phyloP scores from a whole-genome alignment of 2,797 vertebrate species.

The Mareca strepera region DNA sequence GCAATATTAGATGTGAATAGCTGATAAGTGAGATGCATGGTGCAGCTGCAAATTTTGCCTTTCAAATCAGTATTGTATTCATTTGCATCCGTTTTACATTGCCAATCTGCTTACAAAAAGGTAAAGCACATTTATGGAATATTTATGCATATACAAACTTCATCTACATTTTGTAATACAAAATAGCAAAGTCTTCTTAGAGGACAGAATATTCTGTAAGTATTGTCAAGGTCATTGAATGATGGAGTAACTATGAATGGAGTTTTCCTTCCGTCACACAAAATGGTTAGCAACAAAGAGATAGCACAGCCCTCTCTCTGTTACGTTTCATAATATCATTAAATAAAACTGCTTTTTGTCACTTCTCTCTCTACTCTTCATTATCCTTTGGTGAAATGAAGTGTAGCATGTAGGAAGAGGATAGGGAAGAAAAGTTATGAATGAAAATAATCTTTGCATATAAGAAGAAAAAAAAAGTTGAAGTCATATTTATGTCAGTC shows the following conservation, averaged over 20 bases:
- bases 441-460: background rate
- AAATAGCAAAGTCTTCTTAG: background rate
- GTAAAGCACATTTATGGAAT: background rate
- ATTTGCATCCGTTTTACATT: constrained; percentile 17
- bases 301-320: background rate
- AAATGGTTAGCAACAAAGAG: background rate
- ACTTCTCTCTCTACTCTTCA: background rate
- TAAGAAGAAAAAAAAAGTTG: background rate
- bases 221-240: constrained; percentile 6
- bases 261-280: background rate
- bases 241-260: background rate
- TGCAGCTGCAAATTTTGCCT: constrained; percentile 21
- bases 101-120: constrained; percentile 4
- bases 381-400: background rate
- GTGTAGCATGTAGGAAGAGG: background rate
- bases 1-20: background rate
- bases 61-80: constrained; percentile 7
- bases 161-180: background rate
- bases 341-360: background rate
- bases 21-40: background rate
- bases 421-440: background rate
- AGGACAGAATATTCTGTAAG: background rate
- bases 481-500: background rate
- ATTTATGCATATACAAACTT: background rate
- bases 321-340: background rate